Conservation (phyloP, 2,797 vertebrate genomes). For the Poecilia picta region DNA sequence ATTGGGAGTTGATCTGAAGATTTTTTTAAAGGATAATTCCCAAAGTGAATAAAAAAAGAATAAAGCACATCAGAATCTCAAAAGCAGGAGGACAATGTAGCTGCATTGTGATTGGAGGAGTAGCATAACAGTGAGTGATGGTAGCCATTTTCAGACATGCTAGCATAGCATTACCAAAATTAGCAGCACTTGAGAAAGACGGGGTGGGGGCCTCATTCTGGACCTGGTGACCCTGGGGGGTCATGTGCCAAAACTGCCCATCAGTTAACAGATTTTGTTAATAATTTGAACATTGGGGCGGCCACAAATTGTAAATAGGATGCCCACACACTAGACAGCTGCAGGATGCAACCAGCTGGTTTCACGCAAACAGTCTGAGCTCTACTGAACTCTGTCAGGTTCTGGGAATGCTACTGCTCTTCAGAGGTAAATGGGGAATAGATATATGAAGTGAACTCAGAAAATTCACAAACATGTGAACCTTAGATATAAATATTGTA, state of each 20-base stretch:
- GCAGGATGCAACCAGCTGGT: background rate
- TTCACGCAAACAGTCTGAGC: background rate
- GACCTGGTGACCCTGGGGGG: background rate
- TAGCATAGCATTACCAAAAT: background rate
- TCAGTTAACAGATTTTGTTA: background rate
- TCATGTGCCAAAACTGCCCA: background rate
- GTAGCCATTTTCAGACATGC: background rate
- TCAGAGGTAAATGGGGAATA: background rate
- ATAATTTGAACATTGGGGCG: background rate
- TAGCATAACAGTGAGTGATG: background rate
- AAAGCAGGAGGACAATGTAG: background rate
- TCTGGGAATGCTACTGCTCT: background rate
- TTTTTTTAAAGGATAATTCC: background rate
- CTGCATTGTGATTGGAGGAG: background rate
- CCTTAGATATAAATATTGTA: background rate
- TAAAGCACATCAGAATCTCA: background rate
- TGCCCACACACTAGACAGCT: background rate
- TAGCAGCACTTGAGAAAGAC: background rate
- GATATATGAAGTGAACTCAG: background rate
- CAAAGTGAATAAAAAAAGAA: background rate
- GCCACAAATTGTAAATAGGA: background rate
- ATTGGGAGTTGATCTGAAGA: too few species aligned
- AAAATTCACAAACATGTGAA: background rate
- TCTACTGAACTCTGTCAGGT: background rate
- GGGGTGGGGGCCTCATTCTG: background rate